These are phyloP conservation scores for Ceyx cyanopectus DNA, from an alignment of 2,113 vertebrate species.

Conservation along the genomic window DNA sequence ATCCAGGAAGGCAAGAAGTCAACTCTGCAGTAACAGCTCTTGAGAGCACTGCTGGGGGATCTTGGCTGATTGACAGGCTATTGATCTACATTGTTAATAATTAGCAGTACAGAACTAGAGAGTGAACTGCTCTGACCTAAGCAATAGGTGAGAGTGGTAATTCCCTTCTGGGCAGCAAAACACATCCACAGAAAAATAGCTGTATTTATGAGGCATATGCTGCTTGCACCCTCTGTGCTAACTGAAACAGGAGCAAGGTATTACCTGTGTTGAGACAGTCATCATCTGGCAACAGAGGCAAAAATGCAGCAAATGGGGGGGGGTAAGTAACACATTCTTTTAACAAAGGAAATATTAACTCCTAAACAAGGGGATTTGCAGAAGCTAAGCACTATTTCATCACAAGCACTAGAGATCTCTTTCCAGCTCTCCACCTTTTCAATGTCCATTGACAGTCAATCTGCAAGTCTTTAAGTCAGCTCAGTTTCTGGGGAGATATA, in stretches of 20 bases:
- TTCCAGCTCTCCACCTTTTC: background rate
- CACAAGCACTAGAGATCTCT: background rate
- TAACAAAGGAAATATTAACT: background rate
- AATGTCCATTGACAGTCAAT: background rate
- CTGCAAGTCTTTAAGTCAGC: background rate
- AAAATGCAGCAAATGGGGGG: background rate
- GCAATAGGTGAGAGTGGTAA: background rate
- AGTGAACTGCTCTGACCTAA: background rate
- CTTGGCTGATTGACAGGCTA: background rate
- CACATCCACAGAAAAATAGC: background rate
- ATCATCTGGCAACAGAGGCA: background rate
- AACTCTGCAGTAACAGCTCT: background rate
- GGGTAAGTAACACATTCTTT: background rate
- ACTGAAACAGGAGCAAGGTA: background rate
- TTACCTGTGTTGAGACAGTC: background rate
- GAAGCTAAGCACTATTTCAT: background rate
- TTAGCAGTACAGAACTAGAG: background rate
- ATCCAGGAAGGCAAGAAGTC: background rate
- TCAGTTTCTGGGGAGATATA: background rate
- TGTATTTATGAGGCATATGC: background rate
- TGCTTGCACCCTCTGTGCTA: background rate
- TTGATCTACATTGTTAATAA: background rate
- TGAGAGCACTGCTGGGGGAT: background rate
- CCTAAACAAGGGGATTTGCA: background rate
- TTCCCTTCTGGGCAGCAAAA: background rate